These are phyloP conservation scores for Orthosia incerta DNA, from an alignment of 2,888 invertebrate genomes.

Conservation along the genomic window DNA sequence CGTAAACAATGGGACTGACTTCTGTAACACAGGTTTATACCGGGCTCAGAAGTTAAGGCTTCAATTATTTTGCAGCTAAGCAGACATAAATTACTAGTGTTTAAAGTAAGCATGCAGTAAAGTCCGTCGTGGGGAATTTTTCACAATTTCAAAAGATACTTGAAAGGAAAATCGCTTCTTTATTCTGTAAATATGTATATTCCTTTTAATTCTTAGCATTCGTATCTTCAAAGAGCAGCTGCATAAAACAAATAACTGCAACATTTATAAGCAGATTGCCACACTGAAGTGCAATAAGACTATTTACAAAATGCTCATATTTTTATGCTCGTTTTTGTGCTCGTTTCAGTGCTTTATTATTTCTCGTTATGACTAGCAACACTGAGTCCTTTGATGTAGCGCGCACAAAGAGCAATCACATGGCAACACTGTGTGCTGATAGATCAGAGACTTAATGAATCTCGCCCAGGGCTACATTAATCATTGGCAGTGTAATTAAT, in stretches of 20 bases:
- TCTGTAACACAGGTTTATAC: no score
- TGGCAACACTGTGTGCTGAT: neutral
- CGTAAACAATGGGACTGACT: no score
- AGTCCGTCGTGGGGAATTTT: neutral
- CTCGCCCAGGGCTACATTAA: slow-evolving; percentile 17
- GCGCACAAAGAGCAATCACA: slow-evolving; percentile 9
- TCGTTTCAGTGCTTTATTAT: slow-evolving; percentile 9
- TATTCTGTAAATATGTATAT: neutral
- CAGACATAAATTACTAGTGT: neutral
- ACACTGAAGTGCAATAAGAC: slow-evolving; percentile 1
- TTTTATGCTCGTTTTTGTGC: neutral
- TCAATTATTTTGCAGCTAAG: no score
- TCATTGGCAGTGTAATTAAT: slow-evolving; percentile 32
- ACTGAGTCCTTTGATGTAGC: slow-evolving; percentile 14
- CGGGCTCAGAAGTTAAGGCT: no score
- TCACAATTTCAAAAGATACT: neutral
- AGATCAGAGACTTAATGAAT: neutral
- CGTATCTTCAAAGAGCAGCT: slow-evolving; percentile 18
- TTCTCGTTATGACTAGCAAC: neutral
- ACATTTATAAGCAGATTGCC: slow-evolving; percentile 15
- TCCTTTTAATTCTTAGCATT: slow-evolving; percentile 24
- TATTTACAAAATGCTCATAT: neutral
- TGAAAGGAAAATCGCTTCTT: neutral
- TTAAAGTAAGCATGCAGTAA: neutral
- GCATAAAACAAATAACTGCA: slow-evolving; percentile 23